Conservation (phyloP, 2,888 invertebrate genomes). For the Andrena marginata region DNA sequence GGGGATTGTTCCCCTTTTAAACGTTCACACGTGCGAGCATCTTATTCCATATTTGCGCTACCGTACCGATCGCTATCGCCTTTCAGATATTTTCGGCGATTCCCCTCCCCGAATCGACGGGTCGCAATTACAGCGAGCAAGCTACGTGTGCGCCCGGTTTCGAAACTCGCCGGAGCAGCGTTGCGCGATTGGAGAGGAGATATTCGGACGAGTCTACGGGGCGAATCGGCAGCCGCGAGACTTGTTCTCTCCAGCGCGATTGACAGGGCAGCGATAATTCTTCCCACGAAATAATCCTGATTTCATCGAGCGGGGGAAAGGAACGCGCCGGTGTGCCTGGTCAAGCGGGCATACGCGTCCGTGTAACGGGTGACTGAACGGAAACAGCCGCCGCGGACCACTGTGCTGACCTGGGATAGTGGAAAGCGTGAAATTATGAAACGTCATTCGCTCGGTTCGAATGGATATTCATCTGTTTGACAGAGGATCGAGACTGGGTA, state of each 20-base stretch:
- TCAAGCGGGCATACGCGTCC: neutral
- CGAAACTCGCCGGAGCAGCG: neutral
- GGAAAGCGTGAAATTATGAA: neutral
- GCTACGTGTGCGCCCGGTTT: neutral
- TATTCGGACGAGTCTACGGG: conserved; percentile 17
- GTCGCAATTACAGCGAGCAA: neutral
- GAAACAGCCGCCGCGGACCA: neutral
- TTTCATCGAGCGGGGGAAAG: conserved; percentile 23
- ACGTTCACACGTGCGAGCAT: conserved; percentile 19
- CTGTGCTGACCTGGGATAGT: neutral
- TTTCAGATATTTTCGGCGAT: neutral
- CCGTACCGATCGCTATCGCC: neutral
- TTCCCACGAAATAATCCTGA: conserved; percentile 24
- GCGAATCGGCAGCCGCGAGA: neutral
- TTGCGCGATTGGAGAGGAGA: conserved; percentile 5
- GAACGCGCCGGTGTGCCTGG: conserved; percentile 15
- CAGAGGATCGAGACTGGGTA: neutral
- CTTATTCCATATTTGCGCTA: neutral
- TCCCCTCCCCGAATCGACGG: neutral
- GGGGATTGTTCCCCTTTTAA: conserved; percentile 11
- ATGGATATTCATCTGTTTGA: neutral
- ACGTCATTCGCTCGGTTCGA: neutral
- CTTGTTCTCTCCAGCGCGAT: neutral
- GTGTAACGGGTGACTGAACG: neutral
- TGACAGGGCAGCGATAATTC: conserved; percentile 12